Evolutionary conservation across 2,797 vertebrate genomes (phyloP).

Genomic region (Podarcis siculus): DNA sequence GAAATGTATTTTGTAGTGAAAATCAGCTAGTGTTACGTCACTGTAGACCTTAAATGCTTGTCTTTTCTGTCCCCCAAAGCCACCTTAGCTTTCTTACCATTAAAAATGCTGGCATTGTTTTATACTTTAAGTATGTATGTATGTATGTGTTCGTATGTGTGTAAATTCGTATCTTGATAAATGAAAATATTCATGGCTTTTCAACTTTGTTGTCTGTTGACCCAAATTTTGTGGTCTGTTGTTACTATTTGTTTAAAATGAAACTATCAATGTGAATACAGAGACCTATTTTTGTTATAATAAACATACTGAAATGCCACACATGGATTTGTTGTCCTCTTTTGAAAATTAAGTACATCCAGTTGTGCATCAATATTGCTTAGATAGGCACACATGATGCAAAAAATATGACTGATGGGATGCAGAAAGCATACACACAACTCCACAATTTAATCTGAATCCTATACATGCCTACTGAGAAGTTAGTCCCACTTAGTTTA

Average conservation of each 20-base stretch:
- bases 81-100: neutral
- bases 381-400: neutral
- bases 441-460: neutral
- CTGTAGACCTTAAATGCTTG: slow-evolving; percentile 15
- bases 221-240: neutral
- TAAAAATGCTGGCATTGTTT: neutral
- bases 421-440: neutral
- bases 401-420: neutral
- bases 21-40: neutral
- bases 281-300: slow-evolving; percentile 59
- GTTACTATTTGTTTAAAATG: slow-evolving; percentile 31
- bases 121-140: neutral
- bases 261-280: slow-evolving; percentile 39
- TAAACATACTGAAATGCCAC: slow-evolving; percentile 56
- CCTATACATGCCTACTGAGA: neutral
- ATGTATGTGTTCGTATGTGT: neutral
- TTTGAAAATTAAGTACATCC: neutral
- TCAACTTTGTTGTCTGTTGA: neutral
- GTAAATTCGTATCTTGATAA: neutral
- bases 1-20: neutral
- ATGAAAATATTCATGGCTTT: neutral
- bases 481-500: neutral
- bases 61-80: neutral
- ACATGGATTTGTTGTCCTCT: neutral
- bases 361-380: neutral